Base-by-base conservation (phyloP, 2,113 vertebrate genomes). In the Origma solitaria region DNA sequence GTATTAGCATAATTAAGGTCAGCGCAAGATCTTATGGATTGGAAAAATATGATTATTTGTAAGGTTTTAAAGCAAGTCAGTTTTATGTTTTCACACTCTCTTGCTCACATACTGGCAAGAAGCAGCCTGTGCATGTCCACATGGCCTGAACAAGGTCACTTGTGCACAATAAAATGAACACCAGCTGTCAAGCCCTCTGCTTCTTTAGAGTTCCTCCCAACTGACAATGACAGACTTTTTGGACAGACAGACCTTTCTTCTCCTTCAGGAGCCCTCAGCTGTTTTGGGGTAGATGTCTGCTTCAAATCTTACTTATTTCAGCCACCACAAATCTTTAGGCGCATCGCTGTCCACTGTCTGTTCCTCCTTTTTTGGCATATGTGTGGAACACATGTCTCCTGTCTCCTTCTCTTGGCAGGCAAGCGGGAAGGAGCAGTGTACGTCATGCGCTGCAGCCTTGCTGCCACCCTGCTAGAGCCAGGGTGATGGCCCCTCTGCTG, bases 111-210 rank as follows among this genome's bases (percentile, higher is more conserved):
- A 17, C 6, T 47, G 2, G 1, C 22, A 35, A 47, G 30, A 38
- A 51, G 42, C 60, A 78, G 28, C 13, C 25, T 23, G 3, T 3
- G 0, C 9, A 2, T 60, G 33, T 38, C 42, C 51, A 66, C 19
- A 19, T 0, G 3, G 8, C 44, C 51, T 51, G 25, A 75, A 19
- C 13, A 50, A 80, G 60, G 61, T 45, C 40, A 21, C 21, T 40
- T 57, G 17, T 6, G 9, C 6, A 2, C 11, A 18, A 2, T 6
- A 45, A 17, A 54, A 28, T 0, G 0, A 1, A 1, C 3, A 7
- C 38, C 3, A 8, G n/a, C 45, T 79, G 38, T 40, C 24, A 76
- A 58, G 30, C 35, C 13, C 30, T 47, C 15, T 53, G n/a, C 6
- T 2, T 50, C 44, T 69, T 57, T 37, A 28, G 68, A 80, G 22